Evolutionary conservation across 1,140 invertebrate species (phyloP).

Genomic region (Cyclina sinensis): DNA sequence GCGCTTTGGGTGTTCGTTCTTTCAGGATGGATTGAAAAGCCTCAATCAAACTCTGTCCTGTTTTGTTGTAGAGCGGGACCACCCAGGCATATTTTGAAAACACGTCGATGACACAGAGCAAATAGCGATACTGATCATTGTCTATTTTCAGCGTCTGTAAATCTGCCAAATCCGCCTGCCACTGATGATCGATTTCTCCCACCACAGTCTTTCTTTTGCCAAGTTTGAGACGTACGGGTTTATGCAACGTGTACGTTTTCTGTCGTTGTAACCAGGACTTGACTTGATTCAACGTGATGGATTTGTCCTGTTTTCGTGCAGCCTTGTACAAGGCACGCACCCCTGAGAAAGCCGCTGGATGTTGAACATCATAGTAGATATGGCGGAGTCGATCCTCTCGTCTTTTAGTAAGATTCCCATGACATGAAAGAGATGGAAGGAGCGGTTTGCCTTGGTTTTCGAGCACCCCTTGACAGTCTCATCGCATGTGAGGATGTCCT

Average conservation of each 20-base stretch:
- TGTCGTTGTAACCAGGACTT: too few species aligned
- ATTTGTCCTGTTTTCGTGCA: not conserved
- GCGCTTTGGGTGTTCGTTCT: too few species aligned
- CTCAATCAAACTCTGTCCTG: not conserved
- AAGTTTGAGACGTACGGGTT: too few species aligned
- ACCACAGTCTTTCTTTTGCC: not conserved
- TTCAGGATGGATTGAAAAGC: constrained; percentile 1
- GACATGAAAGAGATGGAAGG: too few species aligned
- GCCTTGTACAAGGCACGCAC: not conserved
- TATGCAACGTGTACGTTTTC: not conserved
- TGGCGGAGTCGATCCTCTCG: too few species aligned
- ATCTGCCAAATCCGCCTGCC: constrained; percentile 34
- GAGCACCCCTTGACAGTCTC: not conserved
- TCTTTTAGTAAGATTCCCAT: not conserved
- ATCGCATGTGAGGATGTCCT: not conserved
- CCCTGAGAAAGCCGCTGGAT: not conserved
- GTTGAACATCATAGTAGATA: too few species aligned
- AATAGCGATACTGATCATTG: too few species aligned
- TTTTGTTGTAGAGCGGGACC: too few species aligned
- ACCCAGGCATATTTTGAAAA: not conserved
- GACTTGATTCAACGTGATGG: not conserved
- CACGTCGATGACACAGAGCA: constrained; percentile 6
- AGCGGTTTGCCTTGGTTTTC: constrained; percentile 13
- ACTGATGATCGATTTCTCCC: constrained; percentile 40
- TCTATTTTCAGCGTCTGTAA: not conserved